Base-by-base conservation (phyloP, 2,113 vertebrate species). In the Anguilla japonica region DNA sequence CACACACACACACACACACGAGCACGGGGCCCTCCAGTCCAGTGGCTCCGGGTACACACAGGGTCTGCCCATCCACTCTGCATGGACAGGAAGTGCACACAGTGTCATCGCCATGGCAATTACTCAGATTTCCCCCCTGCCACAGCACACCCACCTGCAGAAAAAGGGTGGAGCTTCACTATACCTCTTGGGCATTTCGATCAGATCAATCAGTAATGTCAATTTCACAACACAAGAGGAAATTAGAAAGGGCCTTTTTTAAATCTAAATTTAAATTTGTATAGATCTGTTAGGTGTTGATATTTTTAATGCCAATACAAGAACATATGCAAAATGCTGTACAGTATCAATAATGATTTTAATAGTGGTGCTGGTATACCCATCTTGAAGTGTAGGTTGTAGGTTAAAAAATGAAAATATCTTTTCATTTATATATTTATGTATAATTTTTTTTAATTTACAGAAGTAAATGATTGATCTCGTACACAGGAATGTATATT, bases 401-500 rank as follows among this genome's bases (percentile, higher is more conserved):
- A 78, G 85, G 83, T 92, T 84, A 84, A 40, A 90, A 83, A 87
- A 82, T 60, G 83, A 43, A 22, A 81, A 86, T 88, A 90, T 88
- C 88, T 87, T 81, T 90, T 87, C 53, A 40, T 85, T 91, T 89
- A 90, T 92, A 50, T 29, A 75, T 87, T 89, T 88, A 89, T 87
- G 87, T 82, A 89, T 91, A 90, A 91, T 90, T 40, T 39, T 39
- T 60, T 83, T 57, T 15, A 6, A 57, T 57, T 34, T 57, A 75
- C n/a, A 13, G 50, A 57, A 83, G 29, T 34, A 34, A 85, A 86
- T 86, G 29, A 87, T 91, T 91, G 63, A 80, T 93, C 91, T 92
- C 88, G 91, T 94, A 90, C 90, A 92, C 90, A 90, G 91, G 91
- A 95, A 94, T 95, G 92, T 94, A 95, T 95, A 94, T 88, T 90